Base-by-base conservation (phyloP, 2,113 vertebrate genomes). In the Xyliphius kryptos region DNA sequence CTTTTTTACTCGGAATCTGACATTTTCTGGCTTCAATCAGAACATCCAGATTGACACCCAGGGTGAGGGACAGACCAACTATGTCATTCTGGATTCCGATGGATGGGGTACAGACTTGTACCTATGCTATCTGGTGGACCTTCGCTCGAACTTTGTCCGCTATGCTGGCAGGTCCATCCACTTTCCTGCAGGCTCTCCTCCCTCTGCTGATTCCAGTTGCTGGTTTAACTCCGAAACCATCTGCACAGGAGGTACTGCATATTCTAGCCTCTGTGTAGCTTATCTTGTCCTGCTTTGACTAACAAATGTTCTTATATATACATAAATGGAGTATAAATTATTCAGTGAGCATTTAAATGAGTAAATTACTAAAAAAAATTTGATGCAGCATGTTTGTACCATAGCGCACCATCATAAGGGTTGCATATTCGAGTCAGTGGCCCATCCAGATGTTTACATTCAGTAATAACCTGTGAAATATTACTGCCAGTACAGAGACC, bases 21-120 rank as follows among this genome's bases (percentile, higher is more conserved):
- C 89, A 13, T 89, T 91, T 68, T 66, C 68, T 0, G 92, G 93
- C 20, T 97, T 96, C 83, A 91, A 82, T 76, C 88, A 91, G 76
- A 73, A 50, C 55, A 64, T 95, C n/a, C 60, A 60, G 59, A 88
- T 83, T 2, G 86, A 93, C 47, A 55, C 14, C 10, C 46, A n/a
- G 6, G 93, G 91, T 6, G 80, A 83, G 0, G 78, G 85, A 5
- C 71, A 87, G 70, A 88, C 76, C 59, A 86, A 50, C 48, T 97
- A 91, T 0, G 69, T 97, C 51, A 68, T 97, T 68, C 71, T 97
- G 77, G 93, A 97, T 72, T 81, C 89, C 5, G 83, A 92, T n/a
- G 85, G 85, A 11, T 66, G 0, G 22, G 81, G 83, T 8, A 80
- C 75, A 16, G 83, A 83, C 20, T 79, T 97, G 32, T 85, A 86